These are phyloP conservation scores for Iselma pallidipennis DNA, from an alignment of 2,888 invertebrate genomes.

Conservation along the genomic window DNA sequence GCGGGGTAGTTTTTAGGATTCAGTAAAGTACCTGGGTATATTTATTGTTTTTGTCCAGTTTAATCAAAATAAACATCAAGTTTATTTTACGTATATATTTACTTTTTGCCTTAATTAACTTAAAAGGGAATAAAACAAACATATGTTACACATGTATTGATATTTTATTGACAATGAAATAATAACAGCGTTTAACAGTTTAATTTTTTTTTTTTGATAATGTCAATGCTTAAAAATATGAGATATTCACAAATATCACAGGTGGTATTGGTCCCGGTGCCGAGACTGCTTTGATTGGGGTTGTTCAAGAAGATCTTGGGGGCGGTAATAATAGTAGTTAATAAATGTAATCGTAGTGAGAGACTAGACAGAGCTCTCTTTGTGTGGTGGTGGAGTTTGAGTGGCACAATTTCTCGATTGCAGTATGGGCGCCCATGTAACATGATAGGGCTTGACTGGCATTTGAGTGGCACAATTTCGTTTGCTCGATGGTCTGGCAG, in stretches of 20 bases:
- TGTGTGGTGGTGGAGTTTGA: constrained; percentile 55
- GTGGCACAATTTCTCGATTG: constrained; percentile 56
- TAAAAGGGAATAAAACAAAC: background rate
- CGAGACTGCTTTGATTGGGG: constrained; percentile 52
- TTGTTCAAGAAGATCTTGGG: constrained; percentile 20
- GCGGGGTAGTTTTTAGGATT: too few relatives aligned
- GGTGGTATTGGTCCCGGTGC: constrained; percentile 58
- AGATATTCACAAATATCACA: constrained; percentile 59
- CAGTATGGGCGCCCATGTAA: constrained; percentile 56
- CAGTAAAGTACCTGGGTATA: too few relatives aligned
- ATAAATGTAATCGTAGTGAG: background rate
- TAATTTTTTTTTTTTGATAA: constrained; percentile 46
- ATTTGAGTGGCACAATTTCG: constrained; percentile 56
- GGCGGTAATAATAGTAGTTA: background rate
- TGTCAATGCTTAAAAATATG: constrained; percentile 52
- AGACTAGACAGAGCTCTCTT: constrained; percentile 56
- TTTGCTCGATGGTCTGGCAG: constrained; percentile 52
- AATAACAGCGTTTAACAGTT: constrained; percentile 53
- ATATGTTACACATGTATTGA: constrained; percentile 43
- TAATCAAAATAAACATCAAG: too few relatives aligned
- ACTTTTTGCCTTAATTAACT: too few relatives aligned
- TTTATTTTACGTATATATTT: too few relatives aligned
- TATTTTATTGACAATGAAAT: constrained; percentile 57
- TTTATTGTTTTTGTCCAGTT: too few relatives aligned
- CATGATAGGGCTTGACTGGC: constrained; percentile 57